Base-by-base conservation (phyloP, 2,888 invertebrate species). In the Sclerodermus sp. region DNA sequence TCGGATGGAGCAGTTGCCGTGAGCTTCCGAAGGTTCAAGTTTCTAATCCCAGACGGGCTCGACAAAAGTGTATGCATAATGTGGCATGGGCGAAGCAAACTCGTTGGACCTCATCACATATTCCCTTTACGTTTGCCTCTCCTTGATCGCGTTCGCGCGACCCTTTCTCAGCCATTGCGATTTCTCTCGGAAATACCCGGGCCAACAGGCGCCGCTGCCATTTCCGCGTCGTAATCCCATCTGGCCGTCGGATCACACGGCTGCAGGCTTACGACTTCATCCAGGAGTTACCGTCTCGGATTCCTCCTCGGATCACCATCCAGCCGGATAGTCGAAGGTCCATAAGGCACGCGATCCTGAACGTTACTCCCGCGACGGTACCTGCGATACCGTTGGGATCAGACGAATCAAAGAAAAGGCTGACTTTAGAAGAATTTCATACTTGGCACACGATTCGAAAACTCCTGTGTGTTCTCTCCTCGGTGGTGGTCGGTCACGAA, bases 51-150 rank as follows among this genome's bases (percentile, higher is more conserved):
- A 45, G 44, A 39, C 32, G 47, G 47, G 43, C 47, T 30, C 6
- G 34, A 36, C 51, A 46, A 58, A 53, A 51, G 40, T 42, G 55
- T 58, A 56, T 58, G 55, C 61, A 53, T 62, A 55, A 64, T 60
- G 45, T 37, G 42, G 44, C 38, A 45, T 47, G 49, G 47, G 34
- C 16, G 15, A 10, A 29, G 39, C 45, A 44, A 50, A 36, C 51
- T 50, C 30, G 30, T 45, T 43, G 41, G 29, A 47, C 51, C 52
- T 53, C 47, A 56, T 64, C 52, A 37, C 40, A 42, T 55, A 62
- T 61, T 61, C 49, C 50, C 54, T 64, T 52, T 58, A 57, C 60
- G 48, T 47, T 58, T 63, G 32, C 38, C 40, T 3, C 30, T 23
- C 3, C 15, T 29, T 14, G 45, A 49, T 49, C 23, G 23, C 23